Evolutionary conservation across 2,888 invertebrate species (phyloP).

Genomic region (Ryuthela nishihirai): DNA sequence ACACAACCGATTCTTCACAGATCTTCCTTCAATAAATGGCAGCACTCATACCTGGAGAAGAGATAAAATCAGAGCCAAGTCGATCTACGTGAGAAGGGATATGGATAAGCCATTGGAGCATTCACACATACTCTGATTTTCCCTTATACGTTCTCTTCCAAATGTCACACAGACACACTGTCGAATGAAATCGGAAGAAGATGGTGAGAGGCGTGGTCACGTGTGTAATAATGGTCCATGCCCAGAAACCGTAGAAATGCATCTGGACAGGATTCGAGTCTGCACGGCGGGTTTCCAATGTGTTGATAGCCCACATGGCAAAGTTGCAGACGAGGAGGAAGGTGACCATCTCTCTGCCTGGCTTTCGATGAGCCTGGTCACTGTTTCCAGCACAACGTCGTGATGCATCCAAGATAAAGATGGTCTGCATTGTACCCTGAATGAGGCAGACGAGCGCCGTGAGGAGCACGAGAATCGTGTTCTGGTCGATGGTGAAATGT

Average conservation of each 20-base stretch:
- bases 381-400: slow-evolving; percentile 75
- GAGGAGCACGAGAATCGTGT: slow-evolving; percentile 64
- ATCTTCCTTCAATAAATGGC: no score
- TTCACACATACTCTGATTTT: slow-evolving; percentile 42
- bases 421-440: slow-evolving; percentile 61
- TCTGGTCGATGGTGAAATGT: slow-evolving; percentile 64
- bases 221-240: slow-evolving; percentile 93
- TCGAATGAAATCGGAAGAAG: slow-evolving; percentile 91
- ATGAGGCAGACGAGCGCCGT: slow-evolving; percentile 79
- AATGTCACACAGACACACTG: slow-evolving; percentile 91
- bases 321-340: slow-evolving; percentile 61
- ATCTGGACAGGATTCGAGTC: slow-evolving; percentile 88
- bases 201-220: slow-evolving; percentile 91
- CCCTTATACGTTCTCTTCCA: slow-evolving; percentile 91
- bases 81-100: no score
- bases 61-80: no score
- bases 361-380: slow-evolving; percentile 78
- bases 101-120: no score
- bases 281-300: slow-evolving; percentile 82
- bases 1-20: no score
- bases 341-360: slow-evolving; percentile 88
- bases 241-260: slow-evolving; percentile 88
- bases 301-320: slow-evolving; percentile 68
- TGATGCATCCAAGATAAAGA: slow-evolving; percentile 74
- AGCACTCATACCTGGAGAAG: no score